A percentile compares a stretch with the other conserved stretches of the same genome.
Evolutionary conservation across 1,140 invertebrate species (phyloP).

Genomic region (Habropoda laboriosa): DNA sequence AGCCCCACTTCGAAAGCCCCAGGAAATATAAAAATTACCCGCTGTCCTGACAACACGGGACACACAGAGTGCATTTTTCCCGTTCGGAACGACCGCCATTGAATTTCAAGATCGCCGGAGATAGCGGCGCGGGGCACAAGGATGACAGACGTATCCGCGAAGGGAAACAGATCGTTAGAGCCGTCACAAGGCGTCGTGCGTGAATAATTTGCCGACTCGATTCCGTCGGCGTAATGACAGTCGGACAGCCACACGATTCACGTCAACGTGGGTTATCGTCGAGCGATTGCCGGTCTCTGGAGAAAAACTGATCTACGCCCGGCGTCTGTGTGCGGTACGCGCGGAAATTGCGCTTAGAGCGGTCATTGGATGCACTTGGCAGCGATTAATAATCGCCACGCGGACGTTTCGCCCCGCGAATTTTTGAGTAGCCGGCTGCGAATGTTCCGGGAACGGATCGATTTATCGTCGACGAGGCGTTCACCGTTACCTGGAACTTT

Average conservation of each 20-base stretch:
- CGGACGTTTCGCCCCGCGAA: not conserved
- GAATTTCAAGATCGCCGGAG: conserved; percentile 45
- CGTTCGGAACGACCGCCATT: not conserved
- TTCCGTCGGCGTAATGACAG: conserved; percentile 51
- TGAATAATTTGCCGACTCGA: conserved; percentile 63
- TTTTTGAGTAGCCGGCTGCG: not conserved
- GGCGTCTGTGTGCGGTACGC: too few species aligned
- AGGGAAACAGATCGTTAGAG: conserved; percentile 55
- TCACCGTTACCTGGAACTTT: too few species aligned
- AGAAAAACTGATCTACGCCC: conserved; percentile 24
- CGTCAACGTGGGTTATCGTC: conserved; percentile 26
- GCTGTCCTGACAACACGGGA: not conserved
- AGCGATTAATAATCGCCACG: not conserved
- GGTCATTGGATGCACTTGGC: too few species aligned
- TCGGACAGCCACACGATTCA: conserved; percentile 44
- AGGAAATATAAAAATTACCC: not conserved
- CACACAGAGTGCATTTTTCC: not conserved
- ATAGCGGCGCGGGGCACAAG: conserved; percentile 29
- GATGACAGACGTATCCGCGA: conserved; percentile 34
- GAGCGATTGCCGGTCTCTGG: not conserved
- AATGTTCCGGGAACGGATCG: too few species aligned
- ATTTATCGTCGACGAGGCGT: too few species aligned
- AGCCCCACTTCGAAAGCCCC: not conserved
- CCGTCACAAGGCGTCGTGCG: conserved; percentile 46
- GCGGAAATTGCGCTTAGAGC: not conserved